Conservation (phyloP, 2,797 vertebrate genomes). For the Phalanger gymnotis region DNA sequence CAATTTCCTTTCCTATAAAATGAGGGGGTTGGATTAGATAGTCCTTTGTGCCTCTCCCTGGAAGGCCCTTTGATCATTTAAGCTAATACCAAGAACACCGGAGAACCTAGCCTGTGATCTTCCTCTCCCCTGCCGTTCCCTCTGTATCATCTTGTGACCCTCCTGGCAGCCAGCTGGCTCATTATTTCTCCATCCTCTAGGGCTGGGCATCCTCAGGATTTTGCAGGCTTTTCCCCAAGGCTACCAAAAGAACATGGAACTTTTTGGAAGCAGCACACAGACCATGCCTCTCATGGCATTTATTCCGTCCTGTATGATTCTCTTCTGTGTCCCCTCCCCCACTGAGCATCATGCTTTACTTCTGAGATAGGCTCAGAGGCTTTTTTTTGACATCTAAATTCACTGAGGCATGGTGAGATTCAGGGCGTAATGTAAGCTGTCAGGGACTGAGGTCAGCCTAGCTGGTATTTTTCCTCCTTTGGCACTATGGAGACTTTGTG, state of each 20-base stretch:
- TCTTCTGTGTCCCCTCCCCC: background rate
- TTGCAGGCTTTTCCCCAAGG: background rate
- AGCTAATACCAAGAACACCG: background rate
- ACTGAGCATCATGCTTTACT: background rate
- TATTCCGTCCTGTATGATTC: background rate
- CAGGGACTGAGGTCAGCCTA: conserved; percentile 12
- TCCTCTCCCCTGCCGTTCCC: background rate
- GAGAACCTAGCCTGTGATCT: background rate
- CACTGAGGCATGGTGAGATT: background rate
- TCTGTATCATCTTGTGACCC: background rate
- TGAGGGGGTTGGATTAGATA: background rate
- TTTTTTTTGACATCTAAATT: background rate
- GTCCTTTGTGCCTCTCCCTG: background rate
- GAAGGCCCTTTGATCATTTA: background rate
- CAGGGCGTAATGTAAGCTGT: background rate
- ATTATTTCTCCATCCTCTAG: too few species aligned
- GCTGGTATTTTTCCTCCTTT: conserved; percentile 55
- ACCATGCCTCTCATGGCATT: background rate
- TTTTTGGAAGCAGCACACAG: background rate
- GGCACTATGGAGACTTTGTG: conserved; percentile 10
- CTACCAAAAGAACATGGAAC: background rate
- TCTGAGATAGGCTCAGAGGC: background rate
- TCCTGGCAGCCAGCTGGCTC: background rate
- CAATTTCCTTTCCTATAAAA: background rate
- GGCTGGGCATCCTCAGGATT: background rate